These are phyloP conservation scores for Atractosteus spatula DNA, from an alignment of 2,113 vertebrate genomes.

Conservation along the genomic window DNA sequence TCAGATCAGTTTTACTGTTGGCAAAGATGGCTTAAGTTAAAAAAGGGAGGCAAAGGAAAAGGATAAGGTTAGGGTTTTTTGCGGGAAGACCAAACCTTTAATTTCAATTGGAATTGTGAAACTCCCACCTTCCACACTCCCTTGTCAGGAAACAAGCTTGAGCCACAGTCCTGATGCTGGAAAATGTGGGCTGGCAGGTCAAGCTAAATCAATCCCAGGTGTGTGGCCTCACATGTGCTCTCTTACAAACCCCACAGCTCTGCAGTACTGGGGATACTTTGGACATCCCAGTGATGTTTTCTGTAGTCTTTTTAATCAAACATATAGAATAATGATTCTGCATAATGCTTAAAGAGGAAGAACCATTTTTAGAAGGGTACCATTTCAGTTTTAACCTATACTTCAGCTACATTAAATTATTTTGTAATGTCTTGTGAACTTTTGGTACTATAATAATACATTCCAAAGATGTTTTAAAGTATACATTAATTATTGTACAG, in stretches of 20 bases:
- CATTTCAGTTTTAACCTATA: no score
- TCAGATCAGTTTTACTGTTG: neutral
- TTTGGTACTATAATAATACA: no score
- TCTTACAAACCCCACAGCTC: neutral
- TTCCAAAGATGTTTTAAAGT: no score
- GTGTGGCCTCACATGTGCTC: conserved; percentile 1
- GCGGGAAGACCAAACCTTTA: neutral
- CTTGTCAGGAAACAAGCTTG: neutral
- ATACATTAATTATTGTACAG: no score
- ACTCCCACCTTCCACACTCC: neutral
- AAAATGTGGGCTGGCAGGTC: conserved; percentile 7
- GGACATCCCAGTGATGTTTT: neutral
- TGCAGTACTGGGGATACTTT: neutral
- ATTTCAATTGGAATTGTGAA: neutral
- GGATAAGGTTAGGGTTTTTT: neutral
- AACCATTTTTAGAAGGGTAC: no score
- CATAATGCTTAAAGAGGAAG: no score
- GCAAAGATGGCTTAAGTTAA: neutral
- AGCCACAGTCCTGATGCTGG: neutral
- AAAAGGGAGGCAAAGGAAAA: neutral
- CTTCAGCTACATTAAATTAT: no score
- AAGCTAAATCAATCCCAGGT: neutral
- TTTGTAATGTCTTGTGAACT: no score
- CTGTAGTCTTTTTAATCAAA: neutral
- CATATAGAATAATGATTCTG: neutral